Evolutionary conservation across 1,140 invertebrate species (phyloP).

Genomic region (Colletes gigas): DNA sequence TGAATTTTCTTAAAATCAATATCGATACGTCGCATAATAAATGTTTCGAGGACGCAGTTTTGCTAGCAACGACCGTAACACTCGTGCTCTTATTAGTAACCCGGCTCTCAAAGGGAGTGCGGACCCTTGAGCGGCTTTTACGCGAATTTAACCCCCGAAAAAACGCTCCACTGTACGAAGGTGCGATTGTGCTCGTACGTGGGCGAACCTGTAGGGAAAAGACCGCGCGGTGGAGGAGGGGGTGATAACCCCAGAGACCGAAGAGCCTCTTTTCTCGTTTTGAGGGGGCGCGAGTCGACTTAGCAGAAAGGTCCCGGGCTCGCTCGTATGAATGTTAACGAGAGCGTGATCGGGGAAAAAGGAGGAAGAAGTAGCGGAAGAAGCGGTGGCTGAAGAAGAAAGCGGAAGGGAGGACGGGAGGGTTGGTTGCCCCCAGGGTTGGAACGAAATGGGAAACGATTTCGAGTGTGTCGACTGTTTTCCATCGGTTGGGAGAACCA

Average conservation of each 20-base stretch:
- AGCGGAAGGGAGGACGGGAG: neutral
- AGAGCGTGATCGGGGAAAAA: constrained; percentile 56
- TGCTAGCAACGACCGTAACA: neutral
- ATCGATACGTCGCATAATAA: neutral
- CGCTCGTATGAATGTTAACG: constrained; percentile 65
- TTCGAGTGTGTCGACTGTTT: constrained; percentile 48
- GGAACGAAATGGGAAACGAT: constrained; percentile 48
- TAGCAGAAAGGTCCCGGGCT: constrained; percentile 53
- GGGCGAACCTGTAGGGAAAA: constrained; percentile 18
- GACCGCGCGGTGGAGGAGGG: constrained; percentile 11
- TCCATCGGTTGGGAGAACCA: constrained; percentile 25
- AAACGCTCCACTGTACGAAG: constrained; percentile 28
- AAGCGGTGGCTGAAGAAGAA: neutral
- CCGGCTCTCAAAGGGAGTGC: constrained; percentile 39
- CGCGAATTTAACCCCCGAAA: constrained; percentile 59
- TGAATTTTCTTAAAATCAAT: neutral
- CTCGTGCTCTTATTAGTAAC: constrained; percentile 21
- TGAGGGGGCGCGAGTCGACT: constrained; percentile 57
- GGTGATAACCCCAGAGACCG: constrained; percentile 57
- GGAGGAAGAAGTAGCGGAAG: neutral
- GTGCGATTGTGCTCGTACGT: constrained; percentile 48
- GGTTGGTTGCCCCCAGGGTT: neutral
- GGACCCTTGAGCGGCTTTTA: constrained; percentile 52
- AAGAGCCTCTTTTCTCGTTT: constrained; percentile 52
- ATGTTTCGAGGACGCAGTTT: neutral